Conservation (phyloP, 1,140 invertebrate genomes). For the Drosophila ficusphila region DNA sequence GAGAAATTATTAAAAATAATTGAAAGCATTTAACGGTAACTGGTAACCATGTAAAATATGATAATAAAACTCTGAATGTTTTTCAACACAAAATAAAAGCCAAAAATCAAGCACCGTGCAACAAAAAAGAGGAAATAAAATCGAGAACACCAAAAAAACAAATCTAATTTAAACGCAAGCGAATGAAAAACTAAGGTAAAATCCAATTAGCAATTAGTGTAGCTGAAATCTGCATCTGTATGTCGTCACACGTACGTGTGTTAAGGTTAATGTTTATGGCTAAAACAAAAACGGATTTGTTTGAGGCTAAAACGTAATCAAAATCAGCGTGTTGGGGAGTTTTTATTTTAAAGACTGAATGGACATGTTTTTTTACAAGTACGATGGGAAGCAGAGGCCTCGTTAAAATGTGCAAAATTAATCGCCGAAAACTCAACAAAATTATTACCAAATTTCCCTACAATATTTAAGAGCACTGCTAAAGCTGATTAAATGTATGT, state of each 20-base stretch:
- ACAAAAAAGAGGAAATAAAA: conserved; percentile 37
- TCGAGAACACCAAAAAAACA: conserved; percentile 50
- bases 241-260: conserved; percentile 28
- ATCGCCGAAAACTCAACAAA: conserved; percentile 1
- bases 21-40: conserved; percentile 49
- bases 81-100: conserved; percentile 47
- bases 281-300: conserved; percentile 17
- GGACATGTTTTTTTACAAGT: conserved; percentile 30
- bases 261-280: conserved; percentile 21
- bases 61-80: conserved; percentile 54
- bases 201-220: conserved; percentile 68
- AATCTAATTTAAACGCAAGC: conserved; percentile 63
- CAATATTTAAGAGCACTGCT: conserved; percentile 19
- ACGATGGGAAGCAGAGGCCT: conserved; percentile 5
- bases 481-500: conserved; percentile 2
- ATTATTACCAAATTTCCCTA: conserved; percentile 14
- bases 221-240: conserved; percentile 46
- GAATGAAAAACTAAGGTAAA: conserved; percentile 45
- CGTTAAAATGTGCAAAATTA: not conserved
- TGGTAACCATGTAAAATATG: conserved; percentile 73
- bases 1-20: conserved; percentile 75
- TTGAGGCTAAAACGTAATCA: conserved; percentile 37
- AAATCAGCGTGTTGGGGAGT: conserved; percentile 28
- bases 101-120: conserved; percentile 72
- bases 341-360: conserved; percentile 73